Conservation (phyloP, 2,888 invertebrate species). For the Reticulitermes lucifugus region DNA sequence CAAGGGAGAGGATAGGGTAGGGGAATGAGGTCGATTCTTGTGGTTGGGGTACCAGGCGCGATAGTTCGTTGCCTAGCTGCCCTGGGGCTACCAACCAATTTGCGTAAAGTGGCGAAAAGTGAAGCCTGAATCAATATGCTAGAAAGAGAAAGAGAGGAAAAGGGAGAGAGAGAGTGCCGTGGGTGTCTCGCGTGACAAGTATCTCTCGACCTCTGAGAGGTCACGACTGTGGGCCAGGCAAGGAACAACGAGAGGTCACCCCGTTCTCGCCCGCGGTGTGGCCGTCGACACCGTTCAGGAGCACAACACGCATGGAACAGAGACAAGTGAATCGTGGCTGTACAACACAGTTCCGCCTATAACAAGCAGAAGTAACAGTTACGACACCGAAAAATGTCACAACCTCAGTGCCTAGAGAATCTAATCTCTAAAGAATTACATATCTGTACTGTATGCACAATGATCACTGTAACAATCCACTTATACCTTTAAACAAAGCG, state of each 20-base stretch:
- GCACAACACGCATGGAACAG: too few relatives aligned
- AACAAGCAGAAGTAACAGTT: too few relatives aligned
- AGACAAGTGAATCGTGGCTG: too few relatives aligned
- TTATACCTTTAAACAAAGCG: too few relatives aligned
- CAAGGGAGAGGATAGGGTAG: neutral
- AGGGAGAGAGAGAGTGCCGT: neutral
- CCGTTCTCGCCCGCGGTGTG: neutral
- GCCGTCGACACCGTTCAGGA: too few relatives aligned
- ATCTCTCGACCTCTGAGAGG: slow-evolving; percentile 32
- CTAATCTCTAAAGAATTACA: too few relatives aligned
- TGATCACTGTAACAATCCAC: too few relatives aligned
- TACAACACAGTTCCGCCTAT: too few relatives aligned
- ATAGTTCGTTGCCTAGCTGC: slow-evolving; percentile 17
- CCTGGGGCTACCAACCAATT: slow-evolving; percentile 45
- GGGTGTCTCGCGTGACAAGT: slow-evolving; percentile 38
- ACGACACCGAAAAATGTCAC: too few relatives aligned
- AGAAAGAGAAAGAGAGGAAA: neutral
- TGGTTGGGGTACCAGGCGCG: slow-evolving; percentile 27
- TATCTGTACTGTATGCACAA: too few relatives aligned
- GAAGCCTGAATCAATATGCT: slow-evolving; percentile 45
- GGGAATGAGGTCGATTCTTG: slow-evolving; percentile 3
- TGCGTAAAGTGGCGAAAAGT: slow-evolving; percentile 48
- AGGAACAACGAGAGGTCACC: neutral
- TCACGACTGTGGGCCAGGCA: slow-evolving; percentile 20
- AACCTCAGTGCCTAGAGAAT: too few relatives aligned